Percentiles rank a stretch among this genome's conserved stretches.
These are phyloP conservation scores for Clarias platycephalus DNA, from an alignment of 2,797 vertebrate species.

Conservation along the genomic window DNA sequence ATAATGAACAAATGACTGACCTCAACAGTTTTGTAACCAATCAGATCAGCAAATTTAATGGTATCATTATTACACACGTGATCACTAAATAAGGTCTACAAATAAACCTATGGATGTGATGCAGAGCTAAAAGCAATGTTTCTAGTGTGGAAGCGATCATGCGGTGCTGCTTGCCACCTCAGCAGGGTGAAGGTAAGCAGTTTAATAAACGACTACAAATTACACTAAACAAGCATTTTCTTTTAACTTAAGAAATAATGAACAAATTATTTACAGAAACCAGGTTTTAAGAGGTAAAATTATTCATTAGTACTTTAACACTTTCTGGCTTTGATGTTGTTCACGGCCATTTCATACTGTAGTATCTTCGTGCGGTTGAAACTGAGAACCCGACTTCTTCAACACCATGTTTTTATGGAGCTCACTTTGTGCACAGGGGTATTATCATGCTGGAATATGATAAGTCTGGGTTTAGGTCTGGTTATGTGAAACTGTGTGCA, in stretches of 20 bases:
- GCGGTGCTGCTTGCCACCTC: background rate
- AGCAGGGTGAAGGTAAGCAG: background rate
- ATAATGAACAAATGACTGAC: slow-evolving; percentile 22
- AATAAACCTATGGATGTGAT: background rate
- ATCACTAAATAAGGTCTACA: background rate
- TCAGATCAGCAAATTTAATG: background rate
- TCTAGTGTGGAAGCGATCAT: background rate
- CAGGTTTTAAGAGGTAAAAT: background rate
- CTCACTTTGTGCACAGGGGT: no score
- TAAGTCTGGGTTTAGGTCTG: no score
- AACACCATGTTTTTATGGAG: no score
- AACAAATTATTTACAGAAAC: background rate
- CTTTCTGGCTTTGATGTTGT: background rate
- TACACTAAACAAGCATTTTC: background rate
- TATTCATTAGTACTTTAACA: background rate
- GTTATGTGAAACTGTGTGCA: background rate
- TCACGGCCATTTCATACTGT: background rate
- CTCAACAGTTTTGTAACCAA: background rate
- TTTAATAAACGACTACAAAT: background rate
- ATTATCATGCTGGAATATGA: no score
- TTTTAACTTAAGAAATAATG: background rate
- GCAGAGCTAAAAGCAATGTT: background rate
- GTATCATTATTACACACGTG: background rate
- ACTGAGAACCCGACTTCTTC: no score
- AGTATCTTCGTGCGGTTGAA: background rate